Evolutionary conservation across 2,113 vertebrate species (phyloP), one percentile per base, ranked within the genome.

Genomic region (Alectura lathami): DNA sequence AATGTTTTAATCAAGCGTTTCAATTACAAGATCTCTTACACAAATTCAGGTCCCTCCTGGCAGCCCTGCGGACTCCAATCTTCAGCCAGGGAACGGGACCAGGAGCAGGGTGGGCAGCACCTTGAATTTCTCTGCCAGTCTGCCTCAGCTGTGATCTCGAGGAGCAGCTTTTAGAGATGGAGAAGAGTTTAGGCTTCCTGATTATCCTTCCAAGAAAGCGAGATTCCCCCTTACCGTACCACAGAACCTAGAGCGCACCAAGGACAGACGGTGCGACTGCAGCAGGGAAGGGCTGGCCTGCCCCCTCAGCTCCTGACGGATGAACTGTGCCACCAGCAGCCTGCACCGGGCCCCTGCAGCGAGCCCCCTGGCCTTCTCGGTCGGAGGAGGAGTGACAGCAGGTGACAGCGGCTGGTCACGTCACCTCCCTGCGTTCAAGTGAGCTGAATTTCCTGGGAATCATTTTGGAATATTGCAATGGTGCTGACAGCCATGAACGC

Each of bases 401-500:
- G 32, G 17, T 11, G 40, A 34, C 40, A 26, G 17, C 72, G 16
- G 34, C 0, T 47, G 70, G 48, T 38, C 79, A 32, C 57, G 23
- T 38, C 64, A 26, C 51, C 43, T 13, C 47, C 15, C 18, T 75
- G 14, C 40, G 27, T 59, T 75, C 51, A 51, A 68, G 21, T 0
- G 0, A 43, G 17, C 38, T 26, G 60, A 36, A 32, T n/a, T 75
- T 79, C 47, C 12, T 3, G 36, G 64, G 30, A 38, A 51, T 6
- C 13, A 27, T 32, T 54, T 9, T 30, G 34, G 47, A 72, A 72
- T 32, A 21, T 26, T 78, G 56, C 24, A 47, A 27, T 70, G 63
- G 32, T 15, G 62, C 29, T 29, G 21, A 54, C 3, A 30, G 57
- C 34, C 47, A 17, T 13, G 15, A 57, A 66, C 2, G 0, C 0